Percentiles rank a stretch among this genome's conserved stretches.
phyloP scores from a whole-genome alignment of 2,797 vertebrate genomes.

The Sparidentex hasta region DNA sequence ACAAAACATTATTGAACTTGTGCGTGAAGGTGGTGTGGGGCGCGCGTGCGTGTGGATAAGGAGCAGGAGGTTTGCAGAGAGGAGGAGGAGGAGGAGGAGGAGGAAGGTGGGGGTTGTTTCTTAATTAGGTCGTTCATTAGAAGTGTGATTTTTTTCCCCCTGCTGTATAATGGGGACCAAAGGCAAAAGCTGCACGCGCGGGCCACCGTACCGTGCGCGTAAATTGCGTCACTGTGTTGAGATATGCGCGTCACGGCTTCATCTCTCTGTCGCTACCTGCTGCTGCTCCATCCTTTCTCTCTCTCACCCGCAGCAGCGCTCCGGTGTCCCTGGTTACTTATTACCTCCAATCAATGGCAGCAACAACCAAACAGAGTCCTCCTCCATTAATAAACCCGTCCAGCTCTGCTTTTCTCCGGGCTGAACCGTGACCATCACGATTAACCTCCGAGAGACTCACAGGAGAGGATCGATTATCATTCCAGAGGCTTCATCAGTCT shows the following conservation, averaged over 20 bases:
- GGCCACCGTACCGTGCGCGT: constrained; percentile 46
- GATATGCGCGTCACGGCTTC: constrained; percentile 53
- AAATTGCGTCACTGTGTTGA: constrained; percentile 72
- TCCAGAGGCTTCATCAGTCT: neutral
- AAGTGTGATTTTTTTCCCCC: constrained; percentile 66
- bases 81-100: too few relatives aligned
- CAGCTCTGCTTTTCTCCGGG: constrained; percentile 26
- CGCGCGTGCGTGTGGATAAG: neutral
- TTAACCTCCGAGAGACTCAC: constrained; percentile 23
- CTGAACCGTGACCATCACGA: constrained; percentile 45
- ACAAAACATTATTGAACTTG: neutral
- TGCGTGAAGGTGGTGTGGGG: neutral
- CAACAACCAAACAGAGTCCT: constrained; percentile 26
- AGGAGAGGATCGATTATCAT: neutral
- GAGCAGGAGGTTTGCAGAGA: neutral
- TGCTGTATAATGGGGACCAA: constrained; percentile 59
- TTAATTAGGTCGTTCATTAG: constrained; percentile 81
- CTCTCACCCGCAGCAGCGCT: neutral
- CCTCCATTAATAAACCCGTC: constrained; percentile 50
- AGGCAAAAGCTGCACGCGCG: neutral
- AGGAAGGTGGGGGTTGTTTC: constrained; percentile 18
- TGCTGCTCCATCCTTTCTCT: constrained; percentile 17
- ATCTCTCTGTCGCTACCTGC: constrained; percentile 36
- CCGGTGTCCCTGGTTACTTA: constrained; percentile 45
- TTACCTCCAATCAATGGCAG: constrained; percentile 52